A percentile compares a stretch with the other conserved stretches of the same genome.
Evolutionary conservation across 2,113 vertebrate species (phyloP).

Genomic region (Hydrochoerus hydrochaeris): DNA sequence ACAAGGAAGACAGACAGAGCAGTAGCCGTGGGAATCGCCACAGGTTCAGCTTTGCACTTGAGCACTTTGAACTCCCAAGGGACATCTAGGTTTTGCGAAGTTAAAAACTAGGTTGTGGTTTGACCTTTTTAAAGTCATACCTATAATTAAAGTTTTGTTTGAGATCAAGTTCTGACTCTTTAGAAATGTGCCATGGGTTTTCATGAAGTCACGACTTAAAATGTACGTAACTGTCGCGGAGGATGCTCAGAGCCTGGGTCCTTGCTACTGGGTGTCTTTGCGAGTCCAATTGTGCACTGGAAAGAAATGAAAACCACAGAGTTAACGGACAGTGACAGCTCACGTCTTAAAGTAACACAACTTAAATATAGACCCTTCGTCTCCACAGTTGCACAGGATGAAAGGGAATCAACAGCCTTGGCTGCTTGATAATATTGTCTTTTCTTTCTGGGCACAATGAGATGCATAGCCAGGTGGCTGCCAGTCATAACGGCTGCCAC

Average conservation of each 20-base stretch:
- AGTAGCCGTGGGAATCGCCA: fast-evolving
- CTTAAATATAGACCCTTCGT: slow-evolving; percentile 65
- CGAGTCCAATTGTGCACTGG: slow-evolving; percentile 41
- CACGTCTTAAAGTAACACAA: not conserved
- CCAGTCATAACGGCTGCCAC: not conserved
- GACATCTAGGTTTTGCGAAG: slow-evolving; percentile 22
- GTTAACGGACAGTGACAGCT: slow-evolving; percentile 54
- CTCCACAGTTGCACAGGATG: slow-evolving; percentile 52
- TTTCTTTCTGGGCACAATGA: not conserved
- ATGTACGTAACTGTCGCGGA: not conserved
- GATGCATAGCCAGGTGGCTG: slow-evolving; percentile 8
- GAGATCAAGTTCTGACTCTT: slow-evolving; percentile 21
- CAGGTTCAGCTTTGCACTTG: not conserved
- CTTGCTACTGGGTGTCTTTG: not conserved
- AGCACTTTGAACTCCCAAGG: not conserved
- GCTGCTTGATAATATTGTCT: not conserved
- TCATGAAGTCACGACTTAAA: slow-evolving; percentile 36
- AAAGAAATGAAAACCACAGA: slow-evolving; percentile 73
- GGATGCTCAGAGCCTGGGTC: not conserved
- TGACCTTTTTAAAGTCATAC: not conserved
- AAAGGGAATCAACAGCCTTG: not conserved
- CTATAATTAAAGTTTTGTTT: slow-evolving; percentile 58
- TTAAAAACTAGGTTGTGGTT: not conserved
- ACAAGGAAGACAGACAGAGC: fast-evolving
- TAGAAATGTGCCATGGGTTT: not conserved